Percentiles rank a stretch among this genome's conserved stretches.
Conservation (phyloP, 2,888 invertebrate species). For the Metellina segmentata region DNA sequence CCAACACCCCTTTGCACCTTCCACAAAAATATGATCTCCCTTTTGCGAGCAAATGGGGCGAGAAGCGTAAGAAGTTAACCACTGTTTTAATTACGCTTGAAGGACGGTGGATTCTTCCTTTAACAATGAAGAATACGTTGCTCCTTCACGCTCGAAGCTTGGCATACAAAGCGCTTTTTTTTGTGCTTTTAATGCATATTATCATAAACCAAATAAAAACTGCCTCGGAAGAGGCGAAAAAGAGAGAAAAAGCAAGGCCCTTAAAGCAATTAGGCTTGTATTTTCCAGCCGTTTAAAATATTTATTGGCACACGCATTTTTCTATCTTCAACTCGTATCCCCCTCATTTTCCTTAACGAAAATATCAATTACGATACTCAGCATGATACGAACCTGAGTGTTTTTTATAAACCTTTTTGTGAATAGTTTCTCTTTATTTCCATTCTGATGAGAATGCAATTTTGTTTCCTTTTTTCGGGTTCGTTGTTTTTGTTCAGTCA, state of each 20-base stretch:
- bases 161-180: neutral
- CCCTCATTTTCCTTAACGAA: neutral
- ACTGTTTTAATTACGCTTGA: slow-evolving; percentile 36
- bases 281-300: slow-evolving; percentile 20
- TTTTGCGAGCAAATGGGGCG: slow-evolving; percentile 42
- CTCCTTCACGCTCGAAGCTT: neutral
- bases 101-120: slow-evolving; percentile 3
- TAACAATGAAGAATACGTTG: neutral
- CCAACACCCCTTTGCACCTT: slow-evolving; percentile 1
- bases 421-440: neutral
- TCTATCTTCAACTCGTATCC: neutral
- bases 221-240: neutral
- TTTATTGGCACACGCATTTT: slow-evolving; percentile 1
- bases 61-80: slow-evolving; percentile 49
- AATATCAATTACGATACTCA: neutral
- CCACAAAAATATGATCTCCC: slow-evolving; percentile 34
- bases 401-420: neutral
- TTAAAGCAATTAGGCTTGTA: slow-evolving; percentile 38
- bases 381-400: neutral
- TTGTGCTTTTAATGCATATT: neutral
- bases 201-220: slow-evolving; percentile 34
- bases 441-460: neutral
- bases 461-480: neutral
- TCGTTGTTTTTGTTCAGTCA: neutral
- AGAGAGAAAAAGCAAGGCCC: neutral